Evolutionary conservation across 2,797 vertebrate genomes (phyloP).

Genomic region (Philypnodon macrostomus): DNA sequence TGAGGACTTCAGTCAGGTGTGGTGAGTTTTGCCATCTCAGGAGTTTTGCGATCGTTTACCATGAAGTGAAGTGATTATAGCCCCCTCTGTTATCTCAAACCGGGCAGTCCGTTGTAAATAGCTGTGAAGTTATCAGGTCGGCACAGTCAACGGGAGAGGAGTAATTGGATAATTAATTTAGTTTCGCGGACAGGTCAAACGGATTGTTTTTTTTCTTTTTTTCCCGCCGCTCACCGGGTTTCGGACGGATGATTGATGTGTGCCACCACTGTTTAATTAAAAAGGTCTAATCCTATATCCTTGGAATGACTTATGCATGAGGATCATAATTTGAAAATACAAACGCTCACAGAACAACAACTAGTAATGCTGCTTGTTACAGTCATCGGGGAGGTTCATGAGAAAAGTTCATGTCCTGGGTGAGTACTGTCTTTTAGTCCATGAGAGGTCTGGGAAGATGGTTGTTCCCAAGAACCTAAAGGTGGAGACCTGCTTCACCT

Average conservation of each 20-base stretch:
- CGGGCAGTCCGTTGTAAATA: conserved; percentile 72
- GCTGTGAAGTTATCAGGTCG: conserved; percentile 70
- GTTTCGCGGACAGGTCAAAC: conserved; percentile 74
- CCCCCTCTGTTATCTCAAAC: conserved; percentile 71
- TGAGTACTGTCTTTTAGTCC: too few relatives aligned
- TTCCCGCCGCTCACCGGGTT: conserved; percentile 52
- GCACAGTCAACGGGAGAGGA: conserved; percentile 71
- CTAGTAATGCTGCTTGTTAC: neutral
- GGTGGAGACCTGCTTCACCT: too few relatives aligned
- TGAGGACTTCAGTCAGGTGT: conserved; percentile 54
- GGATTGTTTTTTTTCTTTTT: conserved; percentile 65
- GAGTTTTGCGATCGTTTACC: too few relatives aligned
- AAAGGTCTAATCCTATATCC: conserved; percentile 10
- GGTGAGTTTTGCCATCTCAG: conserved; percentile 49
- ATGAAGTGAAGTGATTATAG: conserved; percentile 69
- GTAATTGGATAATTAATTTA: conserved; percentile 82
- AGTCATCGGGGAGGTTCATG: too few relatives aligned
- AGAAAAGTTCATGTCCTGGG: too few relatives aligned
- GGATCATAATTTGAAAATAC: neutral
- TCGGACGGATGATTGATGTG: conserved; percentile 66
- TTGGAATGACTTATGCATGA: conserved; percentile 17
- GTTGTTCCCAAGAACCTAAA: too few relatives aligned
- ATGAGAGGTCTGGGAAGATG: too few relatives aligned
- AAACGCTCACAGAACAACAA: neutral
- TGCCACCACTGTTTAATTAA: conserved; percentile 59